Evolutionary conservation across 2,888 invertebrate genomes (phyloP), one percentile per base, ranked within the genome.

Genomic region (Pharmacophagus antenor): DNA sequence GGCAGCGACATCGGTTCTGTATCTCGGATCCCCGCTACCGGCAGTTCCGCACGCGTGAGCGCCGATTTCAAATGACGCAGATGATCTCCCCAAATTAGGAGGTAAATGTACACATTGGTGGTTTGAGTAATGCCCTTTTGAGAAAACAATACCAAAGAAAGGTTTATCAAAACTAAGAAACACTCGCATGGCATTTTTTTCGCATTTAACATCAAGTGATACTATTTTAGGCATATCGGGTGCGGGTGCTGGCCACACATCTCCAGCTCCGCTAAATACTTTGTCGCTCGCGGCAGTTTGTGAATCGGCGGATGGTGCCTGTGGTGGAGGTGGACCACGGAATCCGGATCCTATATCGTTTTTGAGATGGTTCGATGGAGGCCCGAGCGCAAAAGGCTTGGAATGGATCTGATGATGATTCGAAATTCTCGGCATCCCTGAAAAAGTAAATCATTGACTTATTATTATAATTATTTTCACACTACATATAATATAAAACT

Each of bases 141-240:
- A 97, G 91, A 98, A 98, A 42, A 98, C 96, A 52, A 98, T 97
- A n/a, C 98, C 98, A 72, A 96, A 97, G 91, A 98, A 98, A 0
- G 98, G 97, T 74, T 97, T 96, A 74, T 98, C 97, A 75, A 98
- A 98, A 65, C 96, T 96, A n/a, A 98, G 92, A 73, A 96, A 97
- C 0, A 98, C 97, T 80, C 97, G 95, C 98, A 98, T 98, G 58
- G 96, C 92, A 74, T 95, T 97, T 80, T 97, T 97, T 84, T 98
- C 98, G 81, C 98, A 98, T 80, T 98, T 97, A 0, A 98, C 98
- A 72, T 98, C 98, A 12, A 98, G 88, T 0, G 97, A 96, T 10
- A 97, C 94, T 63, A 98, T 98, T 84, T 97, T 97, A 0, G 98
- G 97, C 96, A 97, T 97, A 70, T 98, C 97, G 10, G 95, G 95